A percentile compares a stretch with the other conserved stretches of the same genome.
Evolutionary conservation across 2,888 invertebrate genomes (phyloP).

Genomic region (Harpalus rufipes): DNA sequence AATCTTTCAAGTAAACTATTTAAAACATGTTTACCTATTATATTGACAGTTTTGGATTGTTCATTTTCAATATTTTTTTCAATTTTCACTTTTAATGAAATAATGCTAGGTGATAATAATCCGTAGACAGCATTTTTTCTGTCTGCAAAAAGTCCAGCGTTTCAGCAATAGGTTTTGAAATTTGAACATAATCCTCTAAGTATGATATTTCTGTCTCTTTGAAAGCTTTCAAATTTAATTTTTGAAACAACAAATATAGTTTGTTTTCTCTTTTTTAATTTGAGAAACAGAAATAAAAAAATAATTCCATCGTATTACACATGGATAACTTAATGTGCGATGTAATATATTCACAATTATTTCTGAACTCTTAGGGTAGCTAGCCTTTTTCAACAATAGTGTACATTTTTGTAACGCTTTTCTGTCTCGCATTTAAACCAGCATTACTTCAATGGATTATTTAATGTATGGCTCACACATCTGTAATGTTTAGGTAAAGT

Average conservation of each 20-base stretch:
- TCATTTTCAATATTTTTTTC: background rate
- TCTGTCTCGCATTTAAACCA: background rate
- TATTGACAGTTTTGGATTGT: background rate
- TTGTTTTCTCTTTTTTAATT: background rate
- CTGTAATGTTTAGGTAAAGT: constrained; percentile 7
- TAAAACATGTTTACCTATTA: background rate
- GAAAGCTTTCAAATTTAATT: background rate
- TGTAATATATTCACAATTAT: background rate
- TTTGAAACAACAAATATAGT: background rate
- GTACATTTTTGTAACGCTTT: background rate
- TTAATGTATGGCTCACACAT: background rate
- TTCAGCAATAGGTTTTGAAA: constrained; percentile 3
- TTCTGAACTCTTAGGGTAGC: background rate
- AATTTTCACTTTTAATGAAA: too few relatives aligned
- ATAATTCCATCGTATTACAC: constrained; percentile 1
- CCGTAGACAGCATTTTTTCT: background rate
- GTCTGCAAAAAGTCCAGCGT: background rate
- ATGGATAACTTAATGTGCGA: background rate
- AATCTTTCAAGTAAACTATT: background rate
- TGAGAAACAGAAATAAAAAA: background rate
- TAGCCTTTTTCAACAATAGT: background rate
- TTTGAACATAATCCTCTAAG: constrained; percentile 4
- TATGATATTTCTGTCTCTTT: background rate
- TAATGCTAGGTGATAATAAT: too few relatives aligned
- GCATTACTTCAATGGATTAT: background rate